phyloP scores from a whole-genome alignment of 1,140 invertebrate genomes.

The Pseudachorutes palmiensis region DNA sequence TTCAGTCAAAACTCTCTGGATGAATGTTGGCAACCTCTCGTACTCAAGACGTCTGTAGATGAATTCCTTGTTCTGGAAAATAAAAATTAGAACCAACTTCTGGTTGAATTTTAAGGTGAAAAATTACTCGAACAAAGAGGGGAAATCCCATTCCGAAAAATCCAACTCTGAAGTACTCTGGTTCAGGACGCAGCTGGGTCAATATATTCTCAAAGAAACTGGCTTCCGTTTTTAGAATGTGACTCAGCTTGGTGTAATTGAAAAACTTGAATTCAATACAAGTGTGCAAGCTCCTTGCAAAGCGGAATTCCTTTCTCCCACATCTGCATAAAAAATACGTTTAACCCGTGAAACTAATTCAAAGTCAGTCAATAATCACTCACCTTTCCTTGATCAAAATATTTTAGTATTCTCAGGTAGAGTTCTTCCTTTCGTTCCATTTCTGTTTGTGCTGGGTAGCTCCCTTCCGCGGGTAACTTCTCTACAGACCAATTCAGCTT shows the following conservation, averaged over 20 bases:
- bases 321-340: slow-evolving; percentile 49
- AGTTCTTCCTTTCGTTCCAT: slow-evolving; percentile 88
- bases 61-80: slow-evolving; percentile 78
- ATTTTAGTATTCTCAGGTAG: slow-evolving; percentile 83
- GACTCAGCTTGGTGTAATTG: slow-evolving; percentile 80
- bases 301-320: slow-evolving; percentile 94
- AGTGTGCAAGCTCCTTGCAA: slow-evolving; percentile 77
- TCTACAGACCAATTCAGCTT: slow-evolving; percentile 78
- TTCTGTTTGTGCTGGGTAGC: slow-evolving; percentile 46
- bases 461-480: slow-evolving; percentile 14
- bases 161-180: slow-evolving; percentile 93
- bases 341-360: background rate
- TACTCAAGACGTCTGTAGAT: slow-evolving; percentile 93
- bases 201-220: slow-evolving; percentile 86
- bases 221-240: slow-evolving; percentile 74
- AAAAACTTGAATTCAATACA: slow-evolving; percentile 84
- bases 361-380: slow-evolving; percentile 14
- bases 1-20: slow-evolving; percentile 81
- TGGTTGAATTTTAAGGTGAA: slow-evolving; percentile 3
- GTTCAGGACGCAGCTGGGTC: slow-evolving; percentile 74
- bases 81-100: slow-evolving; percentile 13
- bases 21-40: slow-evolving; percentile 89
- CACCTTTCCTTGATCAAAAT: slow-evolving; percentile 90
- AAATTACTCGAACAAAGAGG: slow-evolving; percentile 78
- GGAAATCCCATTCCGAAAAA: slow-evolving; percentile 93